Evolutionary conservation across 2,888 invertebrate species (phyloP), one percentile per base, ranked within the genome.

Genomic region (Drosophila koepferae): DNA sequence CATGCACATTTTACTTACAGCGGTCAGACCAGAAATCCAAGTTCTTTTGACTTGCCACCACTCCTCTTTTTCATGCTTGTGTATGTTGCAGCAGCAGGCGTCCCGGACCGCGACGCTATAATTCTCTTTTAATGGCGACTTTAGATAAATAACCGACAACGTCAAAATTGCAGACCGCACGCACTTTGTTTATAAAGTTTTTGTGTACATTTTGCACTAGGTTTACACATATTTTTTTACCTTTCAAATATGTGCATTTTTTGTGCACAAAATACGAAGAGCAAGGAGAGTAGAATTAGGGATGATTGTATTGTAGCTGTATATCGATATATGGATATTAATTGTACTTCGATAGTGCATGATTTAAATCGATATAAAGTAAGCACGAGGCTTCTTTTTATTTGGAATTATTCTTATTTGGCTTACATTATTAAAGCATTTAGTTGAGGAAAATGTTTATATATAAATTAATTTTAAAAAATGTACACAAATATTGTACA

Each of bases 11-110:
- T 69, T 75, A 77, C 80, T 77, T 80, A 77, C 77, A 80, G 77
- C 80, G 76, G 77, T 80, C 66, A 80, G 77, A 77, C 77, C 80
- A 75, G 77, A 74, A 79, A 77, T 71, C 77, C 77, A 61, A 80
- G 75, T 80, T 79, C 73, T 80, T 76, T 62, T 54, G 69, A 72
- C 85, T 82, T 69, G 70, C 76, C 85, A 80, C 88, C 88, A 84
- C 88, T 84, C 83, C 83, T 87, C 80, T 84, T 81, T 81, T 77
- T 80, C 71, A 58, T 58, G 62, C 48, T 67, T 70, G 64, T 86
- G 66, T 72, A 70, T 83, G 86, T 86, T 83, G 81, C 81, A 81
- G 86, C 68, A 77, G 71, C 72, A 78, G 48, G 76, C 76, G 76
- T 79, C 77, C 75, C 63, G 80, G 48, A 80, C 75, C 71, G 40